Conservation (phyloP, 2,113 vertebrate species). For the Sakesphorus luctuosus region DNA sequence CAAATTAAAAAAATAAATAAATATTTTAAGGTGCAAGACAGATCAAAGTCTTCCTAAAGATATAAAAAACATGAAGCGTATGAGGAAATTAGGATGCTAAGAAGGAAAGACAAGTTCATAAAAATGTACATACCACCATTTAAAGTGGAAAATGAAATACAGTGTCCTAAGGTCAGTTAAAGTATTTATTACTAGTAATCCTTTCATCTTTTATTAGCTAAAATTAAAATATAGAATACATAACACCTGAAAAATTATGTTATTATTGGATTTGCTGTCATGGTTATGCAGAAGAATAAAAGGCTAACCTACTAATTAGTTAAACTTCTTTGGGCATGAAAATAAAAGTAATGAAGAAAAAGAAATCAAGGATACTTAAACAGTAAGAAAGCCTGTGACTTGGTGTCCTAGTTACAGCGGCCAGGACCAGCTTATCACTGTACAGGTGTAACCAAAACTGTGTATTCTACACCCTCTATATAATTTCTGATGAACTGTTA, state of each 20-base stretch:
- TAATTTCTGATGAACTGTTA: no score
- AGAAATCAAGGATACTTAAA: not conserved
- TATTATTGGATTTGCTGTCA: not conserved
- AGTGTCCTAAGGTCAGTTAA: not conserved
- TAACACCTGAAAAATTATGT: not conserved
- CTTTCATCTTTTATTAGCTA: not conserved
- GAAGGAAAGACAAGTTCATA: not conserved
- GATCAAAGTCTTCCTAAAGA: not conserved
- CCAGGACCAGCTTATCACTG: no score
- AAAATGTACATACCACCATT: not conserved
- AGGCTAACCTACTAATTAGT: not conserved
- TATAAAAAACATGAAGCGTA: not conserved
- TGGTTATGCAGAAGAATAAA: not conserved
- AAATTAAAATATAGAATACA: not conserved
- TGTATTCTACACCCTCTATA: no score
- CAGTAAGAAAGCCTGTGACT: not conserved
- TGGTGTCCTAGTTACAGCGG: no score
- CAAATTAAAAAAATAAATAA: not conserved
- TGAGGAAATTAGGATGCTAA: not conserved
- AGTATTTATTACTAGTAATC: not conserved
- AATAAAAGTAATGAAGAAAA: not conserved
- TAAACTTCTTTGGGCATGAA: not conserved
- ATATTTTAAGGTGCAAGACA: not conserved
- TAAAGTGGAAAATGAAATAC: not conserved
- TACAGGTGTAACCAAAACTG: no score